Conservation (phyloP, 2,888 invertebrate genomes). For the Catocala nupta region DNA sequence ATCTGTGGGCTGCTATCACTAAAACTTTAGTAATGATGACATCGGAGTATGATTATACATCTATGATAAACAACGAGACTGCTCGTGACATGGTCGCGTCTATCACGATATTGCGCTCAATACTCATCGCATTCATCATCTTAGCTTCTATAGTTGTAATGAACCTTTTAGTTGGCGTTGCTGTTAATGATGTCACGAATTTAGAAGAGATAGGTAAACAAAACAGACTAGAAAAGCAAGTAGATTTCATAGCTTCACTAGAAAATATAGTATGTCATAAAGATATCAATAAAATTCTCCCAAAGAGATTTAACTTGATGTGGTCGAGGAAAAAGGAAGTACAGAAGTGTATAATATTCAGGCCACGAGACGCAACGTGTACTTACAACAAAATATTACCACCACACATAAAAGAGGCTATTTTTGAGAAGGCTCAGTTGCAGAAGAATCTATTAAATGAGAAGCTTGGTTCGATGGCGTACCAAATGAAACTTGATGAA, state of each 20-base stretch:
- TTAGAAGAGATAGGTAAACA: constrained; percentile 85
- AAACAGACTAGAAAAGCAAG: constrained; percentile 83
- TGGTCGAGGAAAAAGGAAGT: constrained; percentile 14
- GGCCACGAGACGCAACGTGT: constrained; percentile 34
- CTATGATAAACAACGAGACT: constrained; percentile 70
- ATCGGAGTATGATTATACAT: constrained; percentile 85
- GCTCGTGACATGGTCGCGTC: constrained; percentile 64
- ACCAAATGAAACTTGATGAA: constrained; percentile 52
- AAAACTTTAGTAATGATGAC: constrained; percentile 88
- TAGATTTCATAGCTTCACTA: constrained; percentile 74
- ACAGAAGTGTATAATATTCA: constrained; percentile 14
- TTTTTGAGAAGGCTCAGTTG: constrained; percentile 70
- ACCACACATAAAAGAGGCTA: constrained; percentile 67
- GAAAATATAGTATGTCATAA: constrained; percentile 35
- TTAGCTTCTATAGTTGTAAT: constrained; percentile 86
- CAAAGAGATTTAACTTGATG: neutral
- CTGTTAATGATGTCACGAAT: constrained; percentile 86
- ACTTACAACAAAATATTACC: constrained; percentile 64
- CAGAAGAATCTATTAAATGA: constrained; percentile 69
- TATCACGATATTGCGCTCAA: constrained; percentile 72
- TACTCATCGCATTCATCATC: constrained; percentile 83
- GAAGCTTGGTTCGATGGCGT: constrained; percentile 61
- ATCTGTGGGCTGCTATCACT: constrained; percentile 80
- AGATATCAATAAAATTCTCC: constrained; percentile 28
- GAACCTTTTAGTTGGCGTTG: constrained; percentile 87